Base-by-base conservation (phyloP, 2,113 vertebrate genomes). In the Sturnira hondurensis region DNA sequence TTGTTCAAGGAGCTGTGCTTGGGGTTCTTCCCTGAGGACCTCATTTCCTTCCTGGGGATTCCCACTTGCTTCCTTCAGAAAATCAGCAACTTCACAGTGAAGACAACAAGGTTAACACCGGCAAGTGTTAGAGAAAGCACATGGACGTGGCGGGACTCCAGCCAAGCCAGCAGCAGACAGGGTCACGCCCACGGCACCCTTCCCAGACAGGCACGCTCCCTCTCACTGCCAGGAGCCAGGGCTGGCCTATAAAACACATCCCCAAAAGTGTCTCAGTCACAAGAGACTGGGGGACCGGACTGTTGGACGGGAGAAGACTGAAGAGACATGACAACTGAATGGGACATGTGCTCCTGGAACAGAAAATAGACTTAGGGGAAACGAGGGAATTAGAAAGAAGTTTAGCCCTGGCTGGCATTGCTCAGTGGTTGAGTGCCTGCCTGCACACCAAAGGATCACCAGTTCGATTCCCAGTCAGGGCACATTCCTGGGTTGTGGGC, bases 101-200 rank as follows among this genome's bases (percentile, higher is more conserved):
- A 19, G 58, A 88, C 14, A 10, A 28, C n/a, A 71, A 71, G 47
- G 20, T 41, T 65, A 56, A 24, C 15, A 26, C 16, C 6, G 1
- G 33, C 67, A 36, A 16, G n/a, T n/a, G n/a, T n/a, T n/a, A 28
- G 43, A 50, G 61, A 43, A 52, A 28, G 17, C 2, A 4, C 9
- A 11, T 74, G 5, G 0, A 11, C 2, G 5, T 3, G 0, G 6
- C 3, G 8, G 80, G 45, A 2, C 14, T 36, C 33, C 76, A 5
- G 13, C 26, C 7, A n/a, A n/a, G n/a, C 13, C 89, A n/a, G 43
- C n/a, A 54, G 16, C 36, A 61, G 19, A 38, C 12, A 0, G 10
- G 13, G 4, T 43, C 16, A 24, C 7, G 11, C 4, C 43, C 4
- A 7, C 11, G 5, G 86, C 43, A 8, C 12, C n/a, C 68, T 50